Evolutionary conservation across 2,113 vertebrate genomes (phyloP), one percentile per base, ranked within the genome.

Genomic region (Boleophthalmus pectinirostris): DNA sequence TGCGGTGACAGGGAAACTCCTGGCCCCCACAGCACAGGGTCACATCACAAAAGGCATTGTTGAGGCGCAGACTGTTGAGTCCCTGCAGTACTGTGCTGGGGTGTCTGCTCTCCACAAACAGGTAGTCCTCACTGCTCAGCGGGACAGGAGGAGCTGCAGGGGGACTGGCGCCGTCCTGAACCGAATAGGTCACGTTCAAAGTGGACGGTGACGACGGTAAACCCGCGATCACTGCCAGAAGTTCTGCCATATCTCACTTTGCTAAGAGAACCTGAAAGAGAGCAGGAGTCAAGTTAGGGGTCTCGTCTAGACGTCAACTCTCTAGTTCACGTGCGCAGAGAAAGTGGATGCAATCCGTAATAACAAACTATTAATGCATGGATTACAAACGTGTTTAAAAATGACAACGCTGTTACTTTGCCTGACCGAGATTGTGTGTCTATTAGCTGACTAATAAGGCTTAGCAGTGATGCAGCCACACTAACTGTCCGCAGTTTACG

Each of bases 1-100:
- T 93, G 51, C 94, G 93, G 53, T 95, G 94, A 46, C 94, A 94
- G 43, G 94, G 93, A 73, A 95, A 94, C 87, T 94, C 94, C 83
- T 94, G 93, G 1, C 93, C 93, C 0, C 93, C 94, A 11, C 94
- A 94, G 80, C 94, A 95, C 83, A 95, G 90, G 3, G 92, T 94
- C 60, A 95, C 94, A 23, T 95, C 94, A 60, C 94, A 94, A 88
- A 95, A 94, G 77, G 94, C 92, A 45, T 94, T 93, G 85, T 94
- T 93, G 75, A 94, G 91, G 35, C 94, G 79, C 66, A 95, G 75
- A 78, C 91, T 92, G 82, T 94, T 94, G 20, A 95, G 89, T 53
- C 94, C 94, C 74, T 94, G 93, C 73, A 95, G 88, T 65, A 95
- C 93, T 13, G 90, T 93, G 86, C 83, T 90, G 70, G 94, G 85